A percentile compares a stretch with the other conserved stretches of the same genome.
These are phyloP conservation scores for Heliopora coerulea DNA, from an alignment of 92 coral and sea anemone species.

Conservation along the genomic window DNA sequence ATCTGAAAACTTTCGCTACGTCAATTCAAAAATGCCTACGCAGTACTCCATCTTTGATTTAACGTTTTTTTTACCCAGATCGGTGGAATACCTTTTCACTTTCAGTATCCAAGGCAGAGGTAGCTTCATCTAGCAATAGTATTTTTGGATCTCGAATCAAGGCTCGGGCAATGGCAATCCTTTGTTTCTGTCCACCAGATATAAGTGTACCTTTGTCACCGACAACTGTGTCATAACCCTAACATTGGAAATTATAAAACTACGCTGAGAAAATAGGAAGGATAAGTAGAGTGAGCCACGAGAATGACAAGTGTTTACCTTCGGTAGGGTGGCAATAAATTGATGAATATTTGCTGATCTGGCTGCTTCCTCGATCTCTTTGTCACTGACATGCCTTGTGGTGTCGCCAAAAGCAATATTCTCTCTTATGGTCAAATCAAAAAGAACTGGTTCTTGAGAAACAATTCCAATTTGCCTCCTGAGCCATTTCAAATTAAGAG, in stretches of 20 bases:
- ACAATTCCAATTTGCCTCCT: constrained; percentile 37
- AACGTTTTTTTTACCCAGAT: no score
- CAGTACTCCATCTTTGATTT: no score
- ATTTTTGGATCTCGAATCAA: constrained; percentile 34
- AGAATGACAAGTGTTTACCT: not conserved
- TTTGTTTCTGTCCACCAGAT: constrained; percentile 34
- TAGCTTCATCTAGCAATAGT: constrained; percentile 29
- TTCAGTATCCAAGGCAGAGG: constrained; percentile 31
- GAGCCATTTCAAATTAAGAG: constrained; percentile 32
- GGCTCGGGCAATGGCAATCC: constrained; percentile 32
- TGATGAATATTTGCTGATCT: constrained; percentile 33
- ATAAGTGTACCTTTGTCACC: constrained; percentile 37
- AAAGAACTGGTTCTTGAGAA: constrained; percentile 37
- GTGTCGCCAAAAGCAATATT: constrained; percentile 30
- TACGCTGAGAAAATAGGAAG: no score
- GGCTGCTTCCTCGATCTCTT: constrained; percentile 28
- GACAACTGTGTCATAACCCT: constrained; percentile 24
- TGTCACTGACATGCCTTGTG: constrained; percentile 7
- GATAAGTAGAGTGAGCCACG: no score
- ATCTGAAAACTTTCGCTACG: no score
- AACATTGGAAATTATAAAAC: not conserved
- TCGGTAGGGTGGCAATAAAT: constrained; percentile 17
- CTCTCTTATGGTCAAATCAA: constrained; percentile 23
- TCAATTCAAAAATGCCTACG: no score
- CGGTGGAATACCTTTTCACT: constrained; percentile 14